Evolutionary conservation across 2,797 vertebrate genomes (phyloP).

Genomic region (Amblyraja radiata): DNA sequence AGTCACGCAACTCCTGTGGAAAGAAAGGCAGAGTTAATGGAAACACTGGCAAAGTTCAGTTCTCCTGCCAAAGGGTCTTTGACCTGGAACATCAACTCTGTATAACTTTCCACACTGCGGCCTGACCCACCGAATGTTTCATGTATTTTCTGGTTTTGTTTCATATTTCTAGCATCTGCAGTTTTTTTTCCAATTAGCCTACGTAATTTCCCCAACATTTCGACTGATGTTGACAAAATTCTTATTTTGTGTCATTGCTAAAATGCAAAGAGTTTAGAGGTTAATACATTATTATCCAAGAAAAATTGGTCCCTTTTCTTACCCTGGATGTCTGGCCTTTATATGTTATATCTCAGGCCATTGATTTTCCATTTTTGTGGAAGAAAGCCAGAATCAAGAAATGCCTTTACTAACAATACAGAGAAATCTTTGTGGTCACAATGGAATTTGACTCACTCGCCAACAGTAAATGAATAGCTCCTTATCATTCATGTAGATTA

Average conservation of each 20-base stretch:
- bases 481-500: background rate
- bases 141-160: too few species aligned
- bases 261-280: background rate
- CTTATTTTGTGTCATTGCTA: background rate
- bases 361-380: background rate
- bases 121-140: too few species aligned
- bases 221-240: background rate
- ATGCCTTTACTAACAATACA: background rate
- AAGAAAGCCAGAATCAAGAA: background rate
- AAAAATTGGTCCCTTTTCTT: background rate
- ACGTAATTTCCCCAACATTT: too few species aligned
- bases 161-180: too few species aligned
- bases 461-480: background rate
- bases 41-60: too few species aligned
- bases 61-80: too few species aligned
- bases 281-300: background rate
- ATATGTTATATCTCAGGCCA: background rate
- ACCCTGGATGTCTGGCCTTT: background rate
- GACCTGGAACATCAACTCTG: too few species aligned
- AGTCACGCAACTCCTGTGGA: too few species aligned
- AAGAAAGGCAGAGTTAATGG: too few species aligned
- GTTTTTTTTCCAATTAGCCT: background rate
- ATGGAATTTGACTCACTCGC: background rate
- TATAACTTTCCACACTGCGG: too few species aligned
- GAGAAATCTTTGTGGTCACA: background rate